Base-by-base conservation (phyloP, 64 coral and sea anemone genomes). In the Astreopora myriophthalma region DNA sequence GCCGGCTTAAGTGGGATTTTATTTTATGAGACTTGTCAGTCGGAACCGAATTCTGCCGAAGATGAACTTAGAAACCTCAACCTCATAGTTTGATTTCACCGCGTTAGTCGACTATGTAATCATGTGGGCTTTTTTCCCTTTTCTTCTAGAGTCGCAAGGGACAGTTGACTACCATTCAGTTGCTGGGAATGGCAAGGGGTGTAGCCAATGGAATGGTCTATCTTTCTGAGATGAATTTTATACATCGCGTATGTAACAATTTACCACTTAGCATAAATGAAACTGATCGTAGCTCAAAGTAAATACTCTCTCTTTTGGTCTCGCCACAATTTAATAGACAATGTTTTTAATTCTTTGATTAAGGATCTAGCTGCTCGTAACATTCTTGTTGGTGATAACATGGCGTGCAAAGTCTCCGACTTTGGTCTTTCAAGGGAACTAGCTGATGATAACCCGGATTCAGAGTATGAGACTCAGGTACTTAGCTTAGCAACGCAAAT, bases 371-470 rank as follows among this genome's bases (percentile, higher is more conserved):
- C 90, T 69, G 94, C 94, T 44, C 90, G 94, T 34, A 96, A 96
- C 42, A 83, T 96, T 51, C 85, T 96, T n/a, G 48, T 96, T 25
- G 87, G 81, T 60, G 94, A 92, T 2, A 44, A 71, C 28, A 69
- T 91, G 42, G 26, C 69, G 2, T 92, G 94, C 61, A 96, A 96
- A 68, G 86, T 96, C 0, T 84, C 94, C 19, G 94, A 96, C 55
- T 96, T 96, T 85, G 94, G 94, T n/a, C 94, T 96, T 27, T 96
- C 94, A 20, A 73, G 94, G 34, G 89, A 96, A 67, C 79, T 96
- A 0, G 76, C 74, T 24, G 88, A 88, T 5, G 89, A 96, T 26
- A 71, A 87, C 65, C 89, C 94, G 3, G 67, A 87, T 26, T 86
- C 74, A 0, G 94, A 92, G 20, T 96, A 96, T n/a, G 35, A 86